Evolutionary conservation across 2,113 vertebrate genomes (phyloP).

Genomic region (Butastur rufipennis): DNA sequence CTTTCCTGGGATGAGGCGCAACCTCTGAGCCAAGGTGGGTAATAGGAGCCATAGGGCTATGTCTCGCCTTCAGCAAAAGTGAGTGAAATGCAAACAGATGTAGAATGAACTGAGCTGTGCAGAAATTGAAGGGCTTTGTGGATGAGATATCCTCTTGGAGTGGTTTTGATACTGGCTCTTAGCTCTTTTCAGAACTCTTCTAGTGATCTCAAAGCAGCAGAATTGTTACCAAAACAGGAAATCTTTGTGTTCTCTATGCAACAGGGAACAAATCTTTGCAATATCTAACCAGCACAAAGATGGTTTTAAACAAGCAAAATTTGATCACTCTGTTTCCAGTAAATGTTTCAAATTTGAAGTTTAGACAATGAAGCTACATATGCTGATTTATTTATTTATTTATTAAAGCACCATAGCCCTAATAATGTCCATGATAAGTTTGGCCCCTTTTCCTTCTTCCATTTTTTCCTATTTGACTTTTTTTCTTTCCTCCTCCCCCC

Average conservation of each 20-base stretch:
- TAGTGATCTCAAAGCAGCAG: background rate
- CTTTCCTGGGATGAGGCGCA: constrained; percentile 82
- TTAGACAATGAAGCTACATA: background rate
- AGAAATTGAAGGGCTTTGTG: background rate
- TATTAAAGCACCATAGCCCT: background rate
- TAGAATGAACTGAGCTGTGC: background rate
- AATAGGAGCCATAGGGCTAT: background rate
- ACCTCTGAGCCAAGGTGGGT: constrained; percentile 81
- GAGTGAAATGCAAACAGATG: background rate
- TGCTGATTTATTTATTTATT: background rate
- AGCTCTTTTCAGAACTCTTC: background rate
- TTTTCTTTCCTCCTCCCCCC: background rate
- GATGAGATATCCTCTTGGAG: background rate
- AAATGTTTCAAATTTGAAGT: background rate
- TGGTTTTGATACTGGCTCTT: background rate
- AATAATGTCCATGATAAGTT: background rate
- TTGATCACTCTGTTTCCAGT: background rate
- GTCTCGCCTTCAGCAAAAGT: background rate
- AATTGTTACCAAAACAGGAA: background rate
- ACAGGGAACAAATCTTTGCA: background rate
- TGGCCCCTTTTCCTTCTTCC: background rate
- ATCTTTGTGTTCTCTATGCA: background rate
- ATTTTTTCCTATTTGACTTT: background rate
- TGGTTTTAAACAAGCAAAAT: background rate
- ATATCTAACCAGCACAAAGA: background rate